These are phyloP conservation scores for Noturus placidus DNA, from an alignment of 2,113 vertebrate species.

Conservation along the genomic window DNA sequence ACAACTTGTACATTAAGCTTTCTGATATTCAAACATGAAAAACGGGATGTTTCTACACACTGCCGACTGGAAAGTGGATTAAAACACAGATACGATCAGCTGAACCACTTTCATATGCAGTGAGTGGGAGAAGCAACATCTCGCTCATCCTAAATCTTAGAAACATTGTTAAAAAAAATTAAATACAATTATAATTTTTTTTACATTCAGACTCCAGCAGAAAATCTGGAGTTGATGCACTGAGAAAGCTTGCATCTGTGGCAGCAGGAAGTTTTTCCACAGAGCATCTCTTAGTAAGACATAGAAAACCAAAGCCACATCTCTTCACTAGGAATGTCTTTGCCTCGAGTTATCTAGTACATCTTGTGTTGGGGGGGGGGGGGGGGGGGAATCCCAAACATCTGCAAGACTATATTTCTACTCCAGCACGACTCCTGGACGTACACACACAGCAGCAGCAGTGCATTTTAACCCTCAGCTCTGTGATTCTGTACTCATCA, in stretches of 20 bases:
- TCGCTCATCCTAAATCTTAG: background rate
- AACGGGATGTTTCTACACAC: slow-evolving; percentile 22
- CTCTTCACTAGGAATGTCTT: background rate
- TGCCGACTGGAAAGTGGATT: background rate
- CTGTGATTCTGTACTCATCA: background rate
- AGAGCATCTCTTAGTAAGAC: background rate
- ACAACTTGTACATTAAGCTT: background rate
- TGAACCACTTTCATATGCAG: background rate
- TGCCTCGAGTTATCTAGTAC: background rate
- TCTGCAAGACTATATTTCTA: background rate
- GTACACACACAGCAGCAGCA: slow-evolving; percentile 8
- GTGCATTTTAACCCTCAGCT: background rate
- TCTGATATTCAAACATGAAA: slow-evolving; percentile 64
- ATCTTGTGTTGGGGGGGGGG: background rate
- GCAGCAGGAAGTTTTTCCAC: background rate
- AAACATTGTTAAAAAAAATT: background rate
- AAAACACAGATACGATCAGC: background rate
- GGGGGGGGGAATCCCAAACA: background rate
- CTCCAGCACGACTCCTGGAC: background rate
- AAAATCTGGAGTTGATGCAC: background rate
- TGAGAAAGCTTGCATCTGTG: slow-evolving; percentile 6
- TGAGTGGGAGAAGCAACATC: background rate
- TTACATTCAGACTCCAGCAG: slow-evolving; percentile 8
- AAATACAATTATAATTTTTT: background rate
- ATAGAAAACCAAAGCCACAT: background rate